Base-by-base conservation (phyloP, 2,797 vertebrate species). In the Lithobates sylvaticus region DNA sequence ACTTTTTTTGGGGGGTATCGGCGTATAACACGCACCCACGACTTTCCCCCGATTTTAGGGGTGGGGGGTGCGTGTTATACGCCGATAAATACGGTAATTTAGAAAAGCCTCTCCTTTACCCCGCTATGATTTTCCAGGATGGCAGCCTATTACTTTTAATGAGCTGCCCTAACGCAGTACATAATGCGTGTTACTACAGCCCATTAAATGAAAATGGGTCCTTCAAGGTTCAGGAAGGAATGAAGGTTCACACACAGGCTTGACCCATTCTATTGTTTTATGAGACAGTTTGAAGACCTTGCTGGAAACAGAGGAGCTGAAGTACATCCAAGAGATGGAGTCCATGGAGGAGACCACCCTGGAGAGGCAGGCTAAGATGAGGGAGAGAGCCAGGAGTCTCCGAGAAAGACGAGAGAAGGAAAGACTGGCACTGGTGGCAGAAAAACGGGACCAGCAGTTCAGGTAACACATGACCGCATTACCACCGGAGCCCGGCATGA, bases 401-500 rank as follows among this genome's bases (percentile, higher is more conserved):
- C 94, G 89, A 71, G 94, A 96, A 34, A 92, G 90, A 85, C 93
- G 95, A 82, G 97, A 99, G 89, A 90, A 89, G 7, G 96, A 96
- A n/a, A 93, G 96, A 36, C 91, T 94, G 89, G 90, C 91, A 42
- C 34, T 96, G 64, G 96, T 96, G 50, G 90, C 94, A 23, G 93
- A 95, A 64, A 98, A 97, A 86, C 89, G 93, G 87, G 97, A 98
- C 0, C 96, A 96, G 84, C 96, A 95, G 15, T 97, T 98, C 94
- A 96, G 96, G 97, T 99, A 94, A 50, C 39, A 10, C 77, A 32
- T 10, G n/a, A 23, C 8, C 36, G 1, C 34, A 23, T 42, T 34
- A 42, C 32, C 42, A 54, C 16, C 4, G 16, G 16, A 18, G 16
- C 23, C 18, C 21, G 23, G 58, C 58, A 64, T 64, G 18, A 7